Evolutionary conservation across 1,140 invertebrate species (phyloP).

Genomic region (Drosophila azteca): DNA sequence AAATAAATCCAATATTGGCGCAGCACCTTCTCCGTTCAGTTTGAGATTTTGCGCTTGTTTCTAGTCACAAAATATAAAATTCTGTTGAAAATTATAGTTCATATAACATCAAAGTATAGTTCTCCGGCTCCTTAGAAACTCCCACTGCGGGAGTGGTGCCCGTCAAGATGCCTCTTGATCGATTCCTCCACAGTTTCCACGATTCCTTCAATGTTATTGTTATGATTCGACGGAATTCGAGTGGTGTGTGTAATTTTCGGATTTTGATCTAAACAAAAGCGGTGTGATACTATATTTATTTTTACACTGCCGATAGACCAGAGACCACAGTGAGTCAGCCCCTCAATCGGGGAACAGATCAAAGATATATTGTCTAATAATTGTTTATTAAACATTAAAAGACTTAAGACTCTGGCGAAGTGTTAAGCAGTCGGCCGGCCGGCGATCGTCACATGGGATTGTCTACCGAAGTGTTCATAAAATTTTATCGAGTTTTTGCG

Average conservation of each 20-base stretch:
- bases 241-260: constrained; percentile 57
- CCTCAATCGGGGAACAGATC: constrained; percentile 51
- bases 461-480: constrained; percentile 57
- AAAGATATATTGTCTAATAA: constrained; percentile 73
- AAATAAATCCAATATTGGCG: too few relatives aligned
- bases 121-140: not conserved
- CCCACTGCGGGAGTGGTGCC: not conserved
- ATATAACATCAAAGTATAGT: constrained; percentile 30
- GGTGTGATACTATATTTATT: constrained; percentile 68
- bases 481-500: constrained; percentile 57
- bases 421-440: constrained; percentile 73
- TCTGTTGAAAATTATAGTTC: not conserved
- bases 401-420: constrained; percentile 42
- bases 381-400: constrained; percentile 81
- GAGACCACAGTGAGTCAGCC: constrained; percentile 22
- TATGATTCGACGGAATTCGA: constrained; percentile 76
- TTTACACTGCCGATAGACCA: constrained; percentile 20
- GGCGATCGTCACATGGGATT: constrained; percentile 46
- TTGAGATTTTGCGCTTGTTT: not conserved
- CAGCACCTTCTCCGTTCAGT: too few relatives aligned
- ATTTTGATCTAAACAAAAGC: constrained; percentile 45
- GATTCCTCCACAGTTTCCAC: constrained; percentile 40
- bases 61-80: not conserved
- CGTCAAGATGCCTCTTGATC: constrained; percentile 57
- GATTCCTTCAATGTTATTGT: constrained; percentile 61